Evolutionary conservation across 1,140 invertebrate species (phyloP).

Genomic region (Leptopilina boulardi): DNA sequence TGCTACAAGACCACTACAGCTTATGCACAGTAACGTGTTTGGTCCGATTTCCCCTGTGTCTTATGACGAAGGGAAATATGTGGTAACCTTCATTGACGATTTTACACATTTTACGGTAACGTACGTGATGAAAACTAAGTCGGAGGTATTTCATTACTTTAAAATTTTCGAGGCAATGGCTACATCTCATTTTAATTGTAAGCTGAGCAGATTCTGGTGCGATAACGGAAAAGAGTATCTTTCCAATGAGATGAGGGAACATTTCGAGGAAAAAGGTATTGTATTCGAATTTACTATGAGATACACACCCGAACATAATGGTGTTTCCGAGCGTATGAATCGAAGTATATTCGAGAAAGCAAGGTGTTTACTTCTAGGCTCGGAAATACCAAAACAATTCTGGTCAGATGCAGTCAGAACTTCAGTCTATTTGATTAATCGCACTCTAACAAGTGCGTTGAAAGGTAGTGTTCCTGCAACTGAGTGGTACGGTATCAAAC

Average conservation of each 20-base stretch:
- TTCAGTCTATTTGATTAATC: slow-evolving; percentile 53
- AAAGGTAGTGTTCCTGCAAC: slow-evolving; percentile 60
- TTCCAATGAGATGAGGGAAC: slow-evolving; percentile 53
- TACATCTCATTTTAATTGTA: slow-evolving; percentile 47
- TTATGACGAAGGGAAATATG: slow-evolving; percentile 39
- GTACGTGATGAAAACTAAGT: slow-evolving; percentile 60
- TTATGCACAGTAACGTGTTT: slow-evolving; percentile 65
- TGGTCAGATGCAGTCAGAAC: slow-evolving; percentile 66
- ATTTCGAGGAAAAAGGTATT: slow-evolving; percentile 52
- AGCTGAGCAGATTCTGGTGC: slow-evolving; percentile 58
- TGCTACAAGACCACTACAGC: slow-evolving; percentile 51
- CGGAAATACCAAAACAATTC: slow-evolving; percentile 53
- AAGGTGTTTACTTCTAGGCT: slow-evolving; percentile 53
- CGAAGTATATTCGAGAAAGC: slow-evolving; percentile 66
- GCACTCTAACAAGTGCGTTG: slow-evolving; percentile 40
- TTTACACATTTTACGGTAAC: slow-evolving; percentile 40
- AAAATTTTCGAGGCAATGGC: slow-evolving; percentile 20
- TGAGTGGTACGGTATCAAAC: slow-evolving; percentile 46
- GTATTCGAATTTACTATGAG: slow-evolving; percentile 51
- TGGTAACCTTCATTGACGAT: slow-evolving; percentile 51
- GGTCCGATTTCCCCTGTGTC: slow-evolving; percentile 62
- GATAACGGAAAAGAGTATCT: slow-evolving; percentile 68
- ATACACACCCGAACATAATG: slow-evolving; percentile 68
- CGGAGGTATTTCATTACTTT: slow-evolving; percentile 49
- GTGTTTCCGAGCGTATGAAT: slow-evolving; percentile 62